Conservation (phyloP, 2,113 vertebrate genomes). For the Oceanites oceanicus region DNA sequence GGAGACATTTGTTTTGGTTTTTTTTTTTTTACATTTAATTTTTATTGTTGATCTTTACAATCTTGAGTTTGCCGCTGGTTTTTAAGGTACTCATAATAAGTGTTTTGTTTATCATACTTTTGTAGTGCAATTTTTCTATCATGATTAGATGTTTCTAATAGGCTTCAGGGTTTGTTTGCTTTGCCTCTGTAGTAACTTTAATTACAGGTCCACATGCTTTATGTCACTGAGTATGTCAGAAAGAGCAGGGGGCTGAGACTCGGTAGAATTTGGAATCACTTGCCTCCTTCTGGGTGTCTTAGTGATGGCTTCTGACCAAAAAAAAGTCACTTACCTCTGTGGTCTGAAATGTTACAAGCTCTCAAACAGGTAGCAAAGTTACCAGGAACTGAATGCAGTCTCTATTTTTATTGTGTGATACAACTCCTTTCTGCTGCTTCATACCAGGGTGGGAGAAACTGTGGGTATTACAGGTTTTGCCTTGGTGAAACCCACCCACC, state of each 20-base stretch:
- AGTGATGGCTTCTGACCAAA: neutral
- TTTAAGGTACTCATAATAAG: conserved; percentile 32
- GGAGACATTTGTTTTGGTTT: conserved; percentile 47
- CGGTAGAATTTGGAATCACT: neutral
- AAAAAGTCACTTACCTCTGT: neutral
- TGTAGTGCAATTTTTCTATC: conserved; percentile 20
- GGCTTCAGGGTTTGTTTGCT: neutral
- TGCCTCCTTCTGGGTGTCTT: neutral
- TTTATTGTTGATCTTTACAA: conserved; percentile 54
- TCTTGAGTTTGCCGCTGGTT: conserved; percentile 26
- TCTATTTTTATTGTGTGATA: neutral
- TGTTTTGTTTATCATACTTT: conserved; percentile 44
- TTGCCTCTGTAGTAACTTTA: neutral
- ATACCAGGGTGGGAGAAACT: neutral
- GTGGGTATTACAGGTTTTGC: neutral
- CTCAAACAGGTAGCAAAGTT: neutral
- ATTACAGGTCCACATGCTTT: neutral
- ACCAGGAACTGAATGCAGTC: neutral
- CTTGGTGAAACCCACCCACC: neutral
- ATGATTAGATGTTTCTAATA: neutral
- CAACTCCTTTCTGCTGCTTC: neutral
- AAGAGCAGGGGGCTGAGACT: neutral
- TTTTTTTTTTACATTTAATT: conserved; percentile 43
- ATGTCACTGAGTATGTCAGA: neutral
- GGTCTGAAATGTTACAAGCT: neutral